Evolutionary conservation across 2,113 vertebrate species (phyloP).

Genomic region (Chlorodrepanis virens): DNA sequence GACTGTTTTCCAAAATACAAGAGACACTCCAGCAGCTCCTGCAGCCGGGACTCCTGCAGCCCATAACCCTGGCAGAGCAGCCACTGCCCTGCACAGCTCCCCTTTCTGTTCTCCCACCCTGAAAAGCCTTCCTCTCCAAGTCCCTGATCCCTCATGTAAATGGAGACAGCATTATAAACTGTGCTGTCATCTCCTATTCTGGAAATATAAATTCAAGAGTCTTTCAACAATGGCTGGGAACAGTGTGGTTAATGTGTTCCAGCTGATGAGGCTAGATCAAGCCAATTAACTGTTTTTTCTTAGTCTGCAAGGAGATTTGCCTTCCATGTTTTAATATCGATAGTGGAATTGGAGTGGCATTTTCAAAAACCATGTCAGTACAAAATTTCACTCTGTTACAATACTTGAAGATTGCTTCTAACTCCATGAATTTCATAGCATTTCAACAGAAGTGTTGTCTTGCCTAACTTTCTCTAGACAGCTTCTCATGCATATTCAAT

Average conservation of each 20-base stretch:
- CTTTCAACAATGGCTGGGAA: not conserved
- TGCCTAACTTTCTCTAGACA: conserved; percentile 41
- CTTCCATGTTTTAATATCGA: not conserved
- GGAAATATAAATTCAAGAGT: not conserved
- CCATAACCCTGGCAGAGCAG: not conserved
- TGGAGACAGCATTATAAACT: not conserved
- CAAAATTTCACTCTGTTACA: not conserved
- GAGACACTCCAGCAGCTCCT: not conserved
- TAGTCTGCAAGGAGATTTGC: not conserved
- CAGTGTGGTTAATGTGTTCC: not conserved
- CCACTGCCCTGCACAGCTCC: not conserved
- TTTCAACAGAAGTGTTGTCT: not conserved
- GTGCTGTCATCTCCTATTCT: not conserved
- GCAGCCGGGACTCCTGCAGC: not conserved
- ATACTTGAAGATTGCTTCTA: not conserved
- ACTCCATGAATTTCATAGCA: not conserved
- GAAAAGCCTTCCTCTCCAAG: not conserved
- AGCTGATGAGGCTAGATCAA: not conserved
- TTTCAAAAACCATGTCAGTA: not conserved
- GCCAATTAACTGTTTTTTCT: not conserved
- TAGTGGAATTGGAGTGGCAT: not conserved
- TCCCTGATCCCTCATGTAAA: not conserved
- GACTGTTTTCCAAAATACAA: not conserved
- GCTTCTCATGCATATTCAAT: conserved; percentile 71
- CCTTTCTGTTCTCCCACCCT: not conserved